These are phyloP conservation scores for Solenodon paradoxus DNA, from an alignment of 2,113 vertebrate genomes.

Conservation along the genomic window DNA sequence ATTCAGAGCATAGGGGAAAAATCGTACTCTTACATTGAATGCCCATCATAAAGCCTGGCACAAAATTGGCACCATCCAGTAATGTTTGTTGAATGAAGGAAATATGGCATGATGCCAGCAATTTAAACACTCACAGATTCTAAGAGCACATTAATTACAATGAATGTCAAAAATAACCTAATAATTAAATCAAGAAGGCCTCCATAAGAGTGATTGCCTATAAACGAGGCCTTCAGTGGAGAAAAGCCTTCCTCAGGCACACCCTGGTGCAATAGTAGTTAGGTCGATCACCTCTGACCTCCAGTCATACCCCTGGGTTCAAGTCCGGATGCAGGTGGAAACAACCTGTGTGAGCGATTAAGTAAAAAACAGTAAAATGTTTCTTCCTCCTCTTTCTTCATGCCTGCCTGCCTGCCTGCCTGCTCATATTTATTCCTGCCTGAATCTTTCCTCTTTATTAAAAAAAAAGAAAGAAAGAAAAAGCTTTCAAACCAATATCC, in stretches of 20 bases:
- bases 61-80: background rate
- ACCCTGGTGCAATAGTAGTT: too few species aligned
- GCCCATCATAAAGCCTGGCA: background rate
- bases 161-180: background rate
- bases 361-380: too few species aligned
- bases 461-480: too few species aligned
- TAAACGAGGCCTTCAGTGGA: background rate
- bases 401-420: too few species aligned
- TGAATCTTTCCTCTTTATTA: too few species aligned
- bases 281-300: too few species aligned
- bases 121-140: background rate
- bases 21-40: background rate
- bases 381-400: too few species aligned
- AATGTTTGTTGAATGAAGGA: background rate
- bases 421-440: too few species aligned
- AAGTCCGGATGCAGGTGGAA: too few species aligned
- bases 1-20: background rate
- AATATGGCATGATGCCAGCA: background rate
- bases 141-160: background rate
- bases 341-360: too few species aligned
- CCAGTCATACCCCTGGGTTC: too few species aligned
- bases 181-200: background rate
- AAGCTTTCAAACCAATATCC: background rate
- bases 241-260: background rate
- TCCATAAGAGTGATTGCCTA: background rate